Base-by-base conservation (phyloP, 2,888 invertebrate species). In the Colostygia pectinataria region DNA sequence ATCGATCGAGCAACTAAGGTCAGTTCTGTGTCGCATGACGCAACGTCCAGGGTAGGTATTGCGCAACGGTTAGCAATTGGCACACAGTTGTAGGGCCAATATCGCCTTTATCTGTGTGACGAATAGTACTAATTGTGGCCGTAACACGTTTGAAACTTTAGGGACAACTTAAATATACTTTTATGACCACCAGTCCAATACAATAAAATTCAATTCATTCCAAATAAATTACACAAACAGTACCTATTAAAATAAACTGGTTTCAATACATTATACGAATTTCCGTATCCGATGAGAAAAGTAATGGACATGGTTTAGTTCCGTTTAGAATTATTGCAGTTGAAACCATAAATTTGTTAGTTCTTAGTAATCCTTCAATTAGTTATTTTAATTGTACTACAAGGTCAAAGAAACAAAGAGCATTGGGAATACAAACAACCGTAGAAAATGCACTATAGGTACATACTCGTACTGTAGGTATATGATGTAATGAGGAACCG, bases 401-500 rank as follows among this genome's bases (percentile, higher is more conserved):
- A 57, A 56, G 51, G 41, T 36, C 20, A 37, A 47, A 49, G 42
- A 42, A 34, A 39, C 75, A 80, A 80, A 83, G 77, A 72, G 69
- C 73, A 64, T 71, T 60, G 55, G 68, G 59, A 74, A 74, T 65
- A 66, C 71, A 67, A 73, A 68, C 64, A 73, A 68, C 64, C 66
- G 65, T 52, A 50, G 37, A 67, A 74, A 77, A 71, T 79, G 81
- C 81, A 82, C 71, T 83, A 69, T 71, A 71, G 63, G 66, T 69
- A 66, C 59, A 74, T 88, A 20, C n/a, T n/a, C n/a, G n/a, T 18
- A 4, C 71, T 82, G 71, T 72, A 71, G 64, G 66, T 69, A 66
- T 61, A 75, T 89, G 86, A 88, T 86, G 89, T 88, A 89, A 89
- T 87, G 68, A 80, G 84, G 89, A 89, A 89, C 81, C 75, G 53